Percentiles rank a stretch among this genome's conserved stretches.
Conservation (phyloP, 2,113 vertebrate genomes). For the Dasypus novemcinctus region DNA sequence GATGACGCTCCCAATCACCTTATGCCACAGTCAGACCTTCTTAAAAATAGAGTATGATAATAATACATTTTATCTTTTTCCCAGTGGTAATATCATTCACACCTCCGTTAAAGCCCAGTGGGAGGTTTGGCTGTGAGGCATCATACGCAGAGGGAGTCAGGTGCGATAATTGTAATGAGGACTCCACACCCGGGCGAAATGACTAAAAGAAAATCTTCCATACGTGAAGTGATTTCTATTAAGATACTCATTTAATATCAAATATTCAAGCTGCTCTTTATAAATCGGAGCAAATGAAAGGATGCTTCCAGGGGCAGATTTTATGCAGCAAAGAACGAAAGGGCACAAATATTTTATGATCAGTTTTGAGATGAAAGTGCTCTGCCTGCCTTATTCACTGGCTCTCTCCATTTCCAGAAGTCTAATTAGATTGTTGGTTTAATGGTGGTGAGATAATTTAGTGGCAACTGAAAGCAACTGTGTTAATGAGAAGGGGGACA, state of each 20-base stretch:
- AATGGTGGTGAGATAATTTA: slow-evolving; percentile 89
- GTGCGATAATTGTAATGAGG: slow-evolving; percentile 73
- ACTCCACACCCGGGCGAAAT: slow-evolving; percentile 42
- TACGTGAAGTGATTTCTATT: slow-evolving; percentile 67
- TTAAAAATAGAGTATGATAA: slow-evolving; percentile 75
- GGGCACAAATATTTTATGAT: slow-evolving; percentile 80
- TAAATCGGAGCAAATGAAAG: slow-evolving; percentile 58
- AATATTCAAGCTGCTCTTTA: slow-evolving; percentile 70
- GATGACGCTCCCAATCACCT: slow-evolving; percentile 53
- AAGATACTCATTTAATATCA: slow-evolving; percentile 70
- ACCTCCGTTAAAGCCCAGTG: slow-evolving; percentile 60
- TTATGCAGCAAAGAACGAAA: slow-evolving; percentile 50
- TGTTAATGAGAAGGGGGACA: slow-evolving; percentile 89
- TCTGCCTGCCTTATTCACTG: slow-evolving; percentile 60
- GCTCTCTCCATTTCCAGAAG: slow-evolving; percentile 76
- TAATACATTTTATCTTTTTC: slow-evolving; percentile 73
- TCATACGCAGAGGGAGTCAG: slow-evolving; percentile 47
- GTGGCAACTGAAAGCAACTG: slow-evolving; percentile 83
- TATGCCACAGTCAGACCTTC: slow-evolving; percentile 64
- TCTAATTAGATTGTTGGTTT: slow-evolving; percentile 85
- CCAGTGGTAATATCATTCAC: slow-evolving; percentile 70
- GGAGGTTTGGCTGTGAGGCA: slow-evolving; percentile 67
- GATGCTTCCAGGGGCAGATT: slow-evolving; percentile 68
- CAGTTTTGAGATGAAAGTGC: slow-evolving; percentile 80
- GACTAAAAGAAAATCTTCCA: slow-evolving; percentile 54